phyloP scores from a whole-genome alignment of 2,113 vertebrate genomes.

The Opisthocomus hoazin region DNA sequence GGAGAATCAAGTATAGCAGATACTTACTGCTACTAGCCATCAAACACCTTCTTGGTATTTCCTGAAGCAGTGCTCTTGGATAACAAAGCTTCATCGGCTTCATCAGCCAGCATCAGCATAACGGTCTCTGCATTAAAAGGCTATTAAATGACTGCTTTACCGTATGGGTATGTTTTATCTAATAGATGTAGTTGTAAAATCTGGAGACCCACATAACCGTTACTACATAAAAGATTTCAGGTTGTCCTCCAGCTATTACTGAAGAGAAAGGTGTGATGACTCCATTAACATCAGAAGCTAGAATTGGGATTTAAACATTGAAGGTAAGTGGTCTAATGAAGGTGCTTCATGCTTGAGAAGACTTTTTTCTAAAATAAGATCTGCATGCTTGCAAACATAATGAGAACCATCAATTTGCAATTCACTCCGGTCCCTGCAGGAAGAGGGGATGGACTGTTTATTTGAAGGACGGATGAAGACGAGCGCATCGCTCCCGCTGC shows the following conservation, averaged over 20 bases:
- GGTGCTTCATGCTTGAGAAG: neutral
- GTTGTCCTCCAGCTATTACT: neutral
- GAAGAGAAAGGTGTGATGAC: neutral
- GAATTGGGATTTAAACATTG: neutral
- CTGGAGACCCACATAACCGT: neutral
- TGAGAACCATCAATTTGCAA: neutral
- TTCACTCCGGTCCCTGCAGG: neutral
- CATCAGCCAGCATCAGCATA: neutral
- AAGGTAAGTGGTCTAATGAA: neutral
- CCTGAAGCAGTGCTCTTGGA: neutral
- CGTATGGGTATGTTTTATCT: neutral
- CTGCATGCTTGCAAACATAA: neutral
- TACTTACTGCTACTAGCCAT: neutral
- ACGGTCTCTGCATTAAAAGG: neutral
- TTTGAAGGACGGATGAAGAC: neutral
- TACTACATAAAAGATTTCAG: neutral
- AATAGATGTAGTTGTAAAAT: neutral
- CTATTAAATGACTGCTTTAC: neutral
- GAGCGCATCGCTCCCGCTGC: neutral
- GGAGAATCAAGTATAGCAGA: neutral
- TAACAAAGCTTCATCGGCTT: neutral
- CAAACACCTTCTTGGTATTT: neutral
- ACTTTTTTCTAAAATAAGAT: neutral
- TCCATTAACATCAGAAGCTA: neutral
- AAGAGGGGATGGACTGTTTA: neutral